A percentile compares a stretch with the other conserved stretches of the same genome.
phyloP scores from a whole-genome alignment of 1,140 invertebrate genomes.

The Oryctes rhinoceros region DNA sequence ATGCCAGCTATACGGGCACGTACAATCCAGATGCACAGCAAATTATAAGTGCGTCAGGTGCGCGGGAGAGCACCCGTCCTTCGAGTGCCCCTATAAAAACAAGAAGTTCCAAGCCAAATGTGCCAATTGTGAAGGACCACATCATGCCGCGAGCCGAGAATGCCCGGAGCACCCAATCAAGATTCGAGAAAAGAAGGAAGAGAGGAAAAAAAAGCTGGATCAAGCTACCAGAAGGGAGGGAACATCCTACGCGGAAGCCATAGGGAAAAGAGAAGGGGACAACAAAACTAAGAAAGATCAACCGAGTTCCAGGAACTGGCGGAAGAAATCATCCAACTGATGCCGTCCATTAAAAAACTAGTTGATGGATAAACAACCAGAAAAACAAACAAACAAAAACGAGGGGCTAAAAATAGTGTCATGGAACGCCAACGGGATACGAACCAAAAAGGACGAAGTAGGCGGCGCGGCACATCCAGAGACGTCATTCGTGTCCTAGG shows the following conservation, averaged over 20 bases:
- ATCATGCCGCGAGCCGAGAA: not conserved
- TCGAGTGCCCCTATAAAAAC: not conserved
- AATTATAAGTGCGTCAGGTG: not conserved
- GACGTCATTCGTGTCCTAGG: no score
- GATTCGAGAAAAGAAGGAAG: not conserved
- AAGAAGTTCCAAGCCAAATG: not conserved
- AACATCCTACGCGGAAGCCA: not conserved
- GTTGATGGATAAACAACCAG: no score
- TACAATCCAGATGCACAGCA: not conserved
- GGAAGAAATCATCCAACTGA: not conserved
- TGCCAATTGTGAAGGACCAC: not conserved
- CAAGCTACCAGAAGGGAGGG: not conserved
- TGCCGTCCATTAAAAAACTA: no score
- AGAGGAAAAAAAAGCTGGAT: not conserved
- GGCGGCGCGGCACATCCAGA: no score
- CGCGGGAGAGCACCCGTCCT: not conserved
- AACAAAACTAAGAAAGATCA: not conserved
- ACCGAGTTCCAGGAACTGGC: not conserved
- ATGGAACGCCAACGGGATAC: no score
- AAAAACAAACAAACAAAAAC: no score
- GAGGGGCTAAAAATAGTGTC: no score
- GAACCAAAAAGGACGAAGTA: no score
- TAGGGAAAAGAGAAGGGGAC: not conserved
- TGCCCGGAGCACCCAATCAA: not conserved
- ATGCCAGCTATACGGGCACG: constrained; percentile 12